phyloP scores from a whole-genome alignment of 2,113 vertebrate species.

The Manacus vitellinus region DNA sequence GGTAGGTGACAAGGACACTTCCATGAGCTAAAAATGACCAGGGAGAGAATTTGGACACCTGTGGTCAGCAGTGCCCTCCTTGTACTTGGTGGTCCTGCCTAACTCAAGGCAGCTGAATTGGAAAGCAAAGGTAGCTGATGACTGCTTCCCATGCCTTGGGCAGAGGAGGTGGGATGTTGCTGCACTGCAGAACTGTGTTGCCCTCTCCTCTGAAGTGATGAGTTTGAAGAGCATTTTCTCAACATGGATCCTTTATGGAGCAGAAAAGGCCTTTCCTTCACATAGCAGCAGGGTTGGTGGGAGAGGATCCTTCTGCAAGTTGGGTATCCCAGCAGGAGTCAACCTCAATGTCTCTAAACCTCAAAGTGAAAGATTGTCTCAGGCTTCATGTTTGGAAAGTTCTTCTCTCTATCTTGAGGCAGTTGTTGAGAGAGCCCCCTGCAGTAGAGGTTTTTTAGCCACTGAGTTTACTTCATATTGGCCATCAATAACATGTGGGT shows the following conservation, averaged over 20 bases:
- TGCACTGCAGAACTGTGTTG: neutral
- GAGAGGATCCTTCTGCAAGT: neutral
- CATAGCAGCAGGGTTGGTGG: neutral
- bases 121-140: neutral
- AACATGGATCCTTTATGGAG: neutral
- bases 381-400: neutral
- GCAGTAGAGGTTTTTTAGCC: neutral
- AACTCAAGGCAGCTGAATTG: neutral
- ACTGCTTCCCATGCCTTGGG: neutral
- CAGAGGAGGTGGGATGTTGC: neutral
- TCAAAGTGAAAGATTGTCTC: neutral
- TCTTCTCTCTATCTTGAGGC: neutral
- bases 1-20: neutral
- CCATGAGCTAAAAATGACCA: neutral
- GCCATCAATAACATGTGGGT: neutral
- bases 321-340: neutral
- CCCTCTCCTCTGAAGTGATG: neutral
- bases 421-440: neutral
- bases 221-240: neutral
- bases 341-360: neutral
- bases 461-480: neutral
- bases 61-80: neutral
- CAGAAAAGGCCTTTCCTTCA: neutral
- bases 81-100: neutral
- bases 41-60: neutral